Percentiles rank a stretch among this genome's conserved stretches.
Evolutionary conservation across 2,797 vertebrate species (phyloP).

Genomic region (Acanthurus tractus): DNA sequence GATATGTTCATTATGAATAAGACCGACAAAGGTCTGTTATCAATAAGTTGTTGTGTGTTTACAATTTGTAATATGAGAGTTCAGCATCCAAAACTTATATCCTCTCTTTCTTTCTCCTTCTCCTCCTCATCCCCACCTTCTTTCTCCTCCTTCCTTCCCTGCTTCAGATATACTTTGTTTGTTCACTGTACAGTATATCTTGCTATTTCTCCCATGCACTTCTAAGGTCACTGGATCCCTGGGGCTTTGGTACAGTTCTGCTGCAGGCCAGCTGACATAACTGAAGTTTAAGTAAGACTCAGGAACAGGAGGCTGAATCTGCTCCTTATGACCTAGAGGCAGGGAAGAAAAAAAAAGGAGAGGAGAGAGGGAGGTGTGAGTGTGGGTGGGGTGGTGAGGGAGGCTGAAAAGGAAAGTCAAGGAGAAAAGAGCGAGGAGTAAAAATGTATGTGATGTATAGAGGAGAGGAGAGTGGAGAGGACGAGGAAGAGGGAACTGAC

Average conservation of each 20-base stretch:
- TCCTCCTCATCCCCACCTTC: neutral
- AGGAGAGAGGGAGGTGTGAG: neutral
- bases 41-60: neutral
- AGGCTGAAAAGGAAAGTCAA: constrained; percentile 45
- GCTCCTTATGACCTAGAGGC: constrained; percentile 57
- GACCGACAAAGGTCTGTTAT: too few relatives aligned
- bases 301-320: constrained; percentile 59
- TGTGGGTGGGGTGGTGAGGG: neutral
- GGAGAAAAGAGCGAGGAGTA: constrained; percentile 38
- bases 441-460: constrained; percentile 37
- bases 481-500: constrained; percentile 3
- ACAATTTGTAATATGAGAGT: neutral
- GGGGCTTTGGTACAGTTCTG: constrained; percentile 51
- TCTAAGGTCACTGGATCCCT: constrained; percentile 67
- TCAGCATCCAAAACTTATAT: neutral
- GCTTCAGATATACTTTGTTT: constrained; percentile 18
- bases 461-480: neutral
- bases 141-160: neutral
- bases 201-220: constrained; percentile 31
- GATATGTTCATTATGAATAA: neutral
- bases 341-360: constrained; percentile 16
- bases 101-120: neutral
- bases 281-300: constrained; percentile 76
- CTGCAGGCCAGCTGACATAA: constrained; percentile 61
- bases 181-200: constrained; percentile 26